Percentiles rank a stretch among this genome's conserved stretches.
Conservation (phyloP, 1,140 invertebrate species). For the Sinonovacula constricta region DNA sequence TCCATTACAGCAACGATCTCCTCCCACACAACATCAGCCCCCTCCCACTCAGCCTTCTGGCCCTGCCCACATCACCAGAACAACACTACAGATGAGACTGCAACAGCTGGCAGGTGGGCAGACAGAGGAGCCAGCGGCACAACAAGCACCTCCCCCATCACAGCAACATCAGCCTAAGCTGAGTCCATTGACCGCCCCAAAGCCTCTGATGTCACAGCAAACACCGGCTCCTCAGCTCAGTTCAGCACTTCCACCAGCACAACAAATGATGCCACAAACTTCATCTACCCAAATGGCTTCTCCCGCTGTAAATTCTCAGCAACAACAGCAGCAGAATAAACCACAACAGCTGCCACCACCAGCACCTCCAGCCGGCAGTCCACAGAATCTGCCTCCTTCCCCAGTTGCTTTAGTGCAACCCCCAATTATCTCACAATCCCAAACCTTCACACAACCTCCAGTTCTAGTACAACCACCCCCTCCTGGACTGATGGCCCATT, state of each 20-base stretch:
- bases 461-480: too few species aligned
- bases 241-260: background rate
- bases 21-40: background rate
- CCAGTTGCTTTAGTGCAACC: background rate
- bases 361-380: slow-evolving; percentile 13
- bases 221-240: slow-evolving; percentile 11
- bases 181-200: background rate
- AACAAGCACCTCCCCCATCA: slow-evolving; percentile 11
- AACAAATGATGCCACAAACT: background rate
- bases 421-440: too few species aligned
- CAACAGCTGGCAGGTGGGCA: slow-evolving; percentile 37
- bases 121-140: background rate
- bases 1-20: background rate
- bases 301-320: background rate
- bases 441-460: too few species aligned
- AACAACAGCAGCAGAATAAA: background rate
- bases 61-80: slow-evolving; percentile 22
- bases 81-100: slow-evolving; percentile 40
- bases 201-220: slow-evolving; percentile 5
- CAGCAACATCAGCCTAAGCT: background rate
- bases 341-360: slow-evolving; percentile 4
- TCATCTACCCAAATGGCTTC: background rate
- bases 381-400: too few species aligned
- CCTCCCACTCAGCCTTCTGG: background rate
- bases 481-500: too few species aligned